Evolutionary conservation across 2,888 invertebrate species (phyloP).

Genomic region (Apamea monoglypha): DNA sequence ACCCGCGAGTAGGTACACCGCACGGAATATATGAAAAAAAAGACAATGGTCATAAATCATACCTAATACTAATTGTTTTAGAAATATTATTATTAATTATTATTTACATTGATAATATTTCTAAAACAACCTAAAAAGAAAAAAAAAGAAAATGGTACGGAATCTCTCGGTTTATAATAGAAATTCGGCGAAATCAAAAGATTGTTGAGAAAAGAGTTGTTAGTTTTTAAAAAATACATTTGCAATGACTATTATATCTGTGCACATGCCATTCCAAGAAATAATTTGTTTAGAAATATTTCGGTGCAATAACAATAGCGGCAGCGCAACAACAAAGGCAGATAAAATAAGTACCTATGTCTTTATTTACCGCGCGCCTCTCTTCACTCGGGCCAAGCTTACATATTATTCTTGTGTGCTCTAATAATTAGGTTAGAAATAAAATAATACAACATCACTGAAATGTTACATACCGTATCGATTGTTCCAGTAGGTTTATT

Average conservation of each 20-base stretch:
- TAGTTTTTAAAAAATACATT: constrained; percentile 7
- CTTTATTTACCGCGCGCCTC: constrained; percentile 9
- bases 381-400: constrained; percentile 13
- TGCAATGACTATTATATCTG: not conserved
- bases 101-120: too few relatives aligned
- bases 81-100: too few relatives aligned
- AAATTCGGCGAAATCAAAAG: constrained; percentile 4
- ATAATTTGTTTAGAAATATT: constrained; percentile 13
- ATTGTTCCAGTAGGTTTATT: constrained; percentile 17
- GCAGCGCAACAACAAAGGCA: constrained; percentile 13
- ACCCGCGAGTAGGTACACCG: constrained; percentile 12
- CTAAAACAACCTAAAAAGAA: too few relatives aligned
- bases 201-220: constrained; percentile 7
- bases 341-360: constrained; percentile 13
- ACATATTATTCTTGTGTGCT: constrained; percentile 13
- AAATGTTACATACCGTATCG: constrained; percentile 11
- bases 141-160: too few relatives aligned
- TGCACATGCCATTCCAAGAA: constrained; percentile 9
- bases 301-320: constrained; percentile 13
- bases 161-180: constrained; percentile 8
- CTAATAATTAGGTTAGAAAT: constrained; percentile 13
- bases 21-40: constrained; percentile 6
- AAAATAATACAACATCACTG: constrained; percentile 13
- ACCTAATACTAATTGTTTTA: too few relatives aligned
- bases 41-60: too few relatives aligned